These are phyloP conservation scores for Scelioninae gen. 2 DNA, from an alignment of 2,888 invertebrate genomes.

Conservation along the genomic window DNA sequence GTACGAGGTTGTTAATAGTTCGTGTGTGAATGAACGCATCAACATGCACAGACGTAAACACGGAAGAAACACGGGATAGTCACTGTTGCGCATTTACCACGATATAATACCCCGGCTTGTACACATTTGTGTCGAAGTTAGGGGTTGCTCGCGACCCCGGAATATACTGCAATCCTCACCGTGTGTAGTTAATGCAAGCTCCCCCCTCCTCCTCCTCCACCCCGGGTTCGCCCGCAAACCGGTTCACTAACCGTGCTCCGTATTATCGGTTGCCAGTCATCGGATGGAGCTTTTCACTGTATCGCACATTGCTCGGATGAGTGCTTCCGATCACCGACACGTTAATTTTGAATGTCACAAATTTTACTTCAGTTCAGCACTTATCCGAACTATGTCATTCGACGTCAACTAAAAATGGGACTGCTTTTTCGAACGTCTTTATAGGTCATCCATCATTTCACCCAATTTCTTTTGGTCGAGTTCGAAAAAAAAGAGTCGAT, in stretches of 20 bases:
- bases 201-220: too few relatives aligned
- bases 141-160: conserved; percentile 23
- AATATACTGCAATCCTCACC: conserved; percentile 16
- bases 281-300: conserved; percentile 29
- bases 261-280: conserved; percentile 29
- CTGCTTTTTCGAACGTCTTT: not conserved
- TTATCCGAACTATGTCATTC: conserved; percentile 22
- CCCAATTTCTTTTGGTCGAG: too few relatives aligned
- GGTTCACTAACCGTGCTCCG: conserved; percentile 14
- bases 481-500: too few relatives aligned
- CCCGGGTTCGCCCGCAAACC: conserved; percentile 20
- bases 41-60: not conserved
- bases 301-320: conserved; percentile 32
- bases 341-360: conserved; percentile 36
- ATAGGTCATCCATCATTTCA: not conserved
- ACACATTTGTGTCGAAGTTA: conserved; percentile 13
- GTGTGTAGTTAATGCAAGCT: conserved; percentile 33
- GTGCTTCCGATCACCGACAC: conserved; percentile 24
- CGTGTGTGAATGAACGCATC: conserved; percentile 13
- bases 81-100: conserved; percentile 31
- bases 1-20: not conserved
- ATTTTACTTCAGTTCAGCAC: conserved; percentile 24
- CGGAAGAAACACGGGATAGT: conserved; percentile 16
- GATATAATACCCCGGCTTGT: conserved; percentile 23
- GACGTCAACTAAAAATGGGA: not conserved